Evolutionary conservation across 2,888 invertebrate species (phyloP), one percentile per base, ranked within the genome.

Genomic region (Lottia gigantea): DNA sequence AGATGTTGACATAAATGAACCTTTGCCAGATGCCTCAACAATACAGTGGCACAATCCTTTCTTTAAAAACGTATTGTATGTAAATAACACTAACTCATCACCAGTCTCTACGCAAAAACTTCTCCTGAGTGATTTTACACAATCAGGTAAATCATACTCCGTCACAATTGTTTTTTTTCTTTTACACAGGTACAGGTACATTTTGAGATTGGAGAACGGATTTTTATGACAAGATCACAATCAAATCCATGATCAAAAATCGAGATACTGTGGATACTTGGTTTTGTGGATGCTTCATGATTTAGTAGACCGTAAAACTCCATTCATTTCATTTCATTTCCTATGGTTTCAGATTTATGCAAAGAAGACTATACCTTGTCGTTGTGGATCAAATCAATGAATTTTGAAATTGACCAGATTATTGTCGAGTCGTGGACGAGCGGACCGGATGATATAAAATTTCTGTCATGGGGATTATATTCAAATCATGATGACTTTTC

Each of bases 311-410:
- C n/a, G n/a, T n/a, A n/a, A n/a, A n/a, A n/a, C 31, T 2, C 31
- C 31, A 4, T 31, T 31, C 31, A 31, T 31, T 31, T 31, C 6
- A 31, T 31, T 31, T 40, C 11, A 8, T 40, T 11, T 11, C 40
- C 11, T 40, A 11, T 40, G 7, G 7, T 67, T 72, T 4, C 67
- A 75, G 75, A 75, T 46, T 62, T 68, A 7, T 73, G 71, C 46
- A 47, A 61, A n/a, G 31, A 62, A 14, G 26, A 71, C 3, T 72
- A 67, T 55, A 73, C 73, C 4, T 25, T 71, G 14, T 75, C 75
- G 1, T 61, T 75, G 4, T 73, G 75, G 75, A 62, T 75, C 8
- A 46, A 66, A 68, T 73, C 75, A 2, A 61, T 73, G 45, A 55
- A 70, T 49, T 71, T 75, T 55, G 55, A 71, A 46, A 40, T 65